These are phyloP conservation scores for Leptopilina myrica DNA, from an alignment of 2,888 invertebrate species.

Conservation along the genomic window DNA sequence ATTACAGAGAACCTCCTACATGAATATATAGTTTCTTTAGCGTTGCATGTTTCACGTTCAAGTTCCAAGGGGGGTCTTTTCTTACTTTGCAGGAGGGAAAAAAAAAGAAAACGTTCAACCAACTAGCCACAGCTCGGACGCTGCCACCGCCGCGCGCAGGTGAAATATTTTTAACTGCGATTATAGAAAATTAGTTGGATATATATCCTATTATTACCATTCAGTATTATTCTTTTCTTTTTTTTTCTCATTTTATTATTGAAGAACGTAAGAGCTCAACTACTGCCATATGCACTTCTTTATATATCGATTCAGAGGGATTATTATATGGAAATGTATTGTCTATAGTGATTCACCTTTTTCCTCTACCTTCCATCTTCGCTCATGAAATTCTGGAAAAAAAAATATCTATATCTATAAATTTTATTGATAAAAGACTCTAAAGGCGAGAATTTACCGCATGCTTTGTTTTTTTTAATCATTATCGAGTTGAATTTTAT, in stretches of 20 bases:
- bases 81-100: conserved; percentile 16
- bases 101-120: conserved; percentile 3
- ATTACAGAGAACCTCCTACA: conserved; percentile 59
- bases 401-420: background rate
- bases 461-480: no score
- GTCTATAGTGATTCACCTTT: conserved; percentile 36
- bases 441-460: background rate
- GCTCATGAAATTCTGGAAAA: background rate
- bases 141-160: background rate
- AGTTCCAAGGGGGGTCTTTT: conserved; percentile 35
- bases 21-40: conserved; percentile 53
- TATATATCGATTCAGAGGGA: conserved; percentile 21
- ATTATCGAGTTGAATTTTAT: no score
- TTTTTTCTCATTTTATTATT: conserved; percentile 5
- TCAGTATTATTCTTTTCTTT: background rate
- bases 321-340: conserved; percentile 8
- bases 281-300: conserved; percentile 11
- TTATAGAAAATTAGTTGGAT: conserved; percentile 28
- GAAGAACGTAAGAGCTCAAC: conserved; percentile 10
- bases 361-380: background rate
- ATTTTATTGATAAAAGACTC: background rate
- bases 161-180: conserved; percentile 16
- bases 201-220: conserved; percentile 10
- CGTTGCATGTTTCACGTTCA: conserved; percentile 39
- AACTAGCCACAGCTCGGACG: background rate